Base-by-base conservation (phyloP, 2,113 vertebrate species). In the Cervus canadensis region DNA sequence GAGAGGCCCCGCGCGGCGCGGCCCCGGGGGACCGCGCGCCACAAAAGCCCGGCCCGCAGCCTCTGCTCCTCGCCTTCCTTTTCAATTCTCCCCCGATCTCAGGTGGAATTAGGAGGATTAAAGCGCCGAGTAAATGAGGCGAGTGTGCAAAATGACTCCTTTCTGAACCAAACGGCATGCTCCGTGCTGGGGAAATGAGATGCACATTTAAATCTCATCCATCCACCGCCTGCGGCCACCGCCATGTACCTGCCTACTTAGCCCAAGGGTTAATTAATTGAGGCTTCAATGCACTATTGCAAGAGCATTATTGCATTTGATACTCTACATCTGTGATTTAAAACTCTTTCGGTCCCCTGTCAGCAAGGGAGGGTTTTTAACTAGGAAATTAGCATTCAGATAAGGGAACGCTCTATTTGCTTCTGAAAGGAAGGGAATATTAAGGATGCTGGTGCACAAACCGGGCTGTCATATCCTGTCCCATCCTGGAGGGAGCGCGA, bases 331-430 rank as follows among this genome's bases (percentile, higher is more conserved):
- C 99, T 99, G 99, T 99, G 99, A 99, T 99, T 99, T 99, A 98
- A 99, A 99, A 99, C 99, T 99, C 99, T 99, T 99, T 99, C 99
- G 98, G 99, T 98, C 98, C 98, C 99, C 98, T 99, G 99, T 99
- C 99, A 98, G 98, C 98, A 98, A 99, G 99, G 99, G 99, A 99
- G 99, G 99, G 99, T 99, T 99, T 99, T 99, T 99, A 99, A 99
- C 99, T 99, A 99, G 99, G 98, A 99, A 99, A 99, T 99, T 99
- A 99, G 99, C 99, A 99, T 99, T 99, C 99, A 99, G 99, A 99
- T 99, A 99, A 99, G 99, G 99, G 99, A 97, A 98, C 98, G 98
- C 98, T 99, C 99, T 99, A 99, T 99, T 99, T 99, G 99, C 99
- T 99, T 99, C 99, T 99, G 99, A 99, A 99, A 99, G 99, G 99